Evolutionary conservation across 2,888 invertebrate genomes (phyloP).

Genomic region (Cheiracanthium punctorium): DNA sequence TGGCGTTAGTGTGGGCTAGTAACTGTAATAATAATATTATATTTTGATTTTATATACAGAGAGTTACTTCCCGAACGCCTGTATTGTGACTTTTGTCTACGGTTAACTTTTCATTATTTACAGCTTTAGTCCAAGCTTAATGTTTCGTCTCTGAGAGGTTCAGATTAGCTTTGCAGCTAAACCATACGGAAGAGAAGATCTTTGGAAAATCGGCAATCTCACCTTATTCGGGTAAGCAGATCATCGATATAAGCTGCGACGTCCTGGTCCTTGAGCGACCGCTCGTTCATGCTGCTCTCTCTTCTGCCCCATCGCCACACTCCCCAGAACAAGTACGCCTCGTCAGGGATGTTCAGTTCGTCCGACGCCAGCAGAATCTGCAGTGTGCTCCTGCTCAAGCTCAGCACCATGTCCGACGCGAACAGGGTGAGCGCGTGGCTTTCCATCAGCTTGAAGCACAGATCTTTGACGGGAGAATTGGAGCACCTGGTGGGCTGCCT

Average conservation of each 20-base stretch:
- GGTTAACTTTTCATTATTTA: no score
- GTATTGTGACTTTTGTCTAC: no score
- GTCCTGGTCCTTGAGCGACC: background rate
- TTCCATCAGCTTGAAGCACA: conserved; percentile 15
- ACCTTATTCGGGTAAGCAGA: conserved; percentile 29
- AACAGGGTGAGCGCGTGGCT: conserved; percentile 27
- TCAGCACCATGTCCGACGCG: conserved; percentile 23
- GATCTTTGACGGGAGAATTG: conserved; percentile 16
- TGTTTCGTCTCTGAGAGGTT: no score
- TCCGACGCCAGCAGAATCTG: conserved; percentile 7
- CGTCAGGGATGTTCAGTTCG: conserved; percentile 41
- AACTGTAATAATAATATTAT: no score
- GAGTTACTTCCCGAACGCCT: no score
- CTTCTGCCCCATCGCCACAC: conserved; percentile 46
- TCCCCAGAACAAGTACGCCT: conserved; percentile 35
- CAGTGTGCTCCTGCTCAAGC: background rate
- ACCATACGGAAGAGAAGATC: no score
- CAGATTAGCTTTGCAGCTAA: no score
- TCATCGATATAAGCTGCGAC: conserved; percentile 16
- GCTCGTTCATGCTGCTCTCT: background rate
- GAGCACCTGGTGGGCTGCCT: background rate
- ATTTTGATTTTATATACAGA: no score
- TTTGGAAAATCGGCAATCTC: no score
- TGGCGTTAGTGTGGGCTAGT: no score
- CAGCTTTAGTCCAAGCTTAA: no score